Percentiles rank a stretch among this genome's conserved stretches.
Conservation (phyloP, 2,888 invertebrate genomes). For the Stenurella melanura region DNA sequence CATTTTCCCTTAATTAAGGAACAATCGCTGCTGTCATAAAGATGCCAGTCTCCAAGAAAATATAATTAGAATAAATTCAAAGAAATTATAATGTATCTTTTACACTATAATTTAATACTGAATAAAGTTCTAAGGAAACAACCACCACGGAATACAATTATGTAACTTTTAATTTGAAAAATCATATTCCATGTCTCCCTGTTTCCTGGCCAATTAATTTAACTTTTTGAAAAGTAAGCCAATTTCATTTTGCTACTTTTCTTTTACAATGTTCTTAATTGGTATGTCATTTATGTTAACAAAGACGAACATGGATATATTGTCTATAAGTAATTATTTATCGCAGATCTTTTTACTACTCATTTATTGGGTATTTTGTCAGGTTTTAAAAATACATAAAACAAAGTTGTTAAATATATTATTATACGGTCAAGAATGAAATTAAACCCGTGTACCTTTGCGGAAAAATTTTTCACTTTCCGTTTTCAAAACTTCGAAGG, state of each 20-base stretch:
- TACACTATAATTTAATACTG: neutral
- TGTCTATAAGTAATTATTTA: too few relatives aligned
- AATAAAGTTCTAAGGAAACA: neutral
- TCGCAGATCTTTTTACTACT: too few relatives aligned
- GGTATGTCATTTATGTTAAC: too few relatives aligned
- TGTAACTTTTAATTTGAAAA: slow-evolving; percentile 9
- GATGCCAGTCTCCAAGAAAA: neutral
- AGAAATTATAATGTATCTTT: neutral
- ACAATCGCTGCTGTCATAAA: neutral
- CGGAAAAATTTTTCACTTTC: too few relatives aligned
- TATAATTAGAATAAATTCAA: neutral
- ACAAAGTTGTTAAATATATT: too few relatives aligned
- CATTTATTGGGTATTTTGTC: too few relatives aligned
- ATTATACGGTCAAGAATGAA: too few relatives aligned
- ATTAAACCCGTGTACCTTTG: too few relatives aligned
- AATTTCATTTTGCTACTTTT: neutral
- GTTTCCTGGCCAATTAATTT: slow-evolving; percentile 8
- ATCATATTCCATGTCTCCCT: neutral
- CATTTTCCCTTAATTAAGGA: neutral
- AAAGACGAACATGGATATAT: too few relatives aligned
- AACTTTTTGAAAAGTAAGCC: slow-evolving; percentile 8
- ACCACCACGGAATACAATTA: neutral
- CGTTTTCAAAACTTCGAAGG: too few relatives aligned
- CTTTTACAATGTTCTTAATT: too few relatives aligned
- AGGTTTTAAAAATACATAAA: too few relatives aligned